Evolutionary conservation across 1,140 invertebrate genomes (phyloP).

Genomic region (Drosophila dunni): DNA sequence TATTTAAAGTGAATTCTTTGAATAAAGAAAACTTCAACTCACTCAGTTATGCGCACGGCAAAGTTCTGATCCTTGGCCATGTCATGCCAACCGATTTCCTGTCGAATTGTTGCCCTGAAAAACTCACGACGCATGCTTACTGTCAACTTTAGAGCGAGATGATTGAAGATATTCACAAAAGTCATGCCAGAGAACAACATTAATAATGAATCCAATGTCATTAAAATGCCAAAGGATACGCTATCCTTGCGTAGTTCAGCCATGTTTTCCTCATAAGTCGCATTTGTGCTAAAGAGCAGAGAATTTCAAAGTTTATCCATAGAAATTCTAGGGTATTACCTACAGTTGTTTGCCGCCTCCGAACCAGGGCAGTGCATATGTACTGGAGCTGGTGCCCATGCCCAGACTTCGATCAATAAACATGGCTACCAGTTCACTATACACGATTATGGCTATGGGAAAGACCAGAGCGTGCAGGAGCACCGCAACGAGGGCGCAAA

Average conservation of each 20-base stretch:
- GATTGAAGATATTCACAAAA: slow-evolving; percentile 89
- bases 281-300: slow-evolving; percentile 84
- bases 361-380: slow-evolving; percentile 82
- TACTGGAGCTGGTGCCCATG: slow-evolving; percentile 80
- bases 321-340: slow-evolving; percentile 63
- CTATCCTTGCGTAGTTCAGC: slow-evolving; percentile 88
- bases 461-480: slow-evolving; percentile 87
- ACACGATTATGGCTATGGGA: slow-evolving; percentile 88
- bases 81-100: slow-evolving; percentile 97
- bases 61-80: slow-evolving; percentile 93
- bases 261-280: slow-evolving; percentile 86
- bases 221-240: slow-evolving; percentile 88
- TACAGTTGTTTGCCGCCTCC: slow-evolving; percentile 86
- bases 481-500: slow-evolving; percentile 86
- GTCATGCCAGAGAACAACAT: slow-evolving; percentile 88
- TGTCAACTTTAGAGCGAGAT: slow-evolving; percentile 88
- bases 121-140: slow-evolving; percentile 89
- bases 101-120: slow-evolving; percentile 90
- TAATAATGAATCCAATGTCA: slow-evolving; percentile 86
- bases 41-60: slow-evolving; percentile 94
- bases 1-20: not conserved
- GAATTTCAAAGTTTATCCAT: not conserved
- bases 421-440: slow-evolving; percentile 89
- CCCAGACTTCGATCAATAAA: slow-evolving; percentile 86
- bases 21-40: slow-evolving; percentile 63